A percentile compares a stretch with the other conserved stretches of the same genome.
phyloP scores from a whole-genome alignment of 2,797 vertebrate genomes.

The Rhadinocentrus ornatus region DNA sequence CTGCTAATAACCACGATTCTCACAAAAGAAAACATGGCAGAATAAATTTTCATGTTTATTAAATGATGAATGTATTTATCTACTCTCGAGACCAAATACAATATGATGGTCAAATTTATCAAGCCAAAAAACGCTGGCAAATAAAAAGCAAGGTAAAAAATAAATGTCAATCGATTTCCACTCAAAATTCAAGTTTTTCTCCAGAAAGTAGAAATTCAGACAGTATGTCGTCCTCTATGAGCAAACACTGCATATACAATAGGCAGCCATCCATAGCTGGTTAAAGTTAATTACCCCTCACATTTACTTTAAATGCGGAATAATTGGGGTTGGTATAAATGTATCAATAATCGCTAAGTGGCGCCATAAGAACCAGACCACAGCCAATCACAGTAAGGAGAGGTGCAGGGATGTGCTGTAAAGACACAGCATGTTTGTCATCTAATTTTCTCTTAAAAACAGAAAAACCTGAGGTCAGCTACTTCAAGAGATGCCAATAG shows the following conservation, averaged over 20 bases:
- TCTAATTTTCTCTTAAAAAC: neutral
- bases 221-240: slow-evolving; percentile 59
- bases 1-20: slow-evolving; percentile 51
- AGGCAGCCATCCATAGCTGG: slow-evolving; percentile 44
- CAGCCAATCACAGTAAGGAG: slow-evolving; percentile 43
- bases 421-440: slow-evolving; percentile 5
- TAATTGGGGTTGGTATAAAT: slow-evolving; percentile 58
- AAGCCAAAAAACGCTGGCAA: slow-evolving; percentile 41
- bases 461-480: slow-evolving; percentile 59
- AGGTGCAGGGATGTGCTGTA: slow-evolving; percentile 11
- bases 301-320: slow-evolving; percentile 61
- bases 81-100: slow-evolving; percentile 59
- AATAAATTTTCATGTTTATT: slow-evolving; percentile 53
- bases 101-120: slow-evolving; percentile 39
- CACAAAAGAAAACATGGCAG: slow-evolving; percentile 60
- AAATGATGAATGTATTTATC: slow-evolving; percentile 65
- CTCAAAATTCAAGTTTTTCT: slow-evolving; percentile 57
- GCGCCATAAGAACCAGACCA: slow-evolving; percentile 24
- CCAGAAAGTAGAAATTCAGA: slow-evolving; percentile 65
- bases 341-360: slow-evolving; percentile 43
- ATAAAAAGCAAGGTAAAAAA: slow-evolving; percentile 39
- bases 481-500: slow-evolving; percentile 54
- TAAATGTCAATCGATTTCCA: slow-evolving; percentile 46
- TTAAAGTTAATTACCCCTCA: slow-evolving; percentile 67
- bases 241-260: slow-evolving; percentile 59